phyloP scores from a whole-genome alignment of 1,140 invertebrate genomes.

The Trachelipus rathkii region DNA sequence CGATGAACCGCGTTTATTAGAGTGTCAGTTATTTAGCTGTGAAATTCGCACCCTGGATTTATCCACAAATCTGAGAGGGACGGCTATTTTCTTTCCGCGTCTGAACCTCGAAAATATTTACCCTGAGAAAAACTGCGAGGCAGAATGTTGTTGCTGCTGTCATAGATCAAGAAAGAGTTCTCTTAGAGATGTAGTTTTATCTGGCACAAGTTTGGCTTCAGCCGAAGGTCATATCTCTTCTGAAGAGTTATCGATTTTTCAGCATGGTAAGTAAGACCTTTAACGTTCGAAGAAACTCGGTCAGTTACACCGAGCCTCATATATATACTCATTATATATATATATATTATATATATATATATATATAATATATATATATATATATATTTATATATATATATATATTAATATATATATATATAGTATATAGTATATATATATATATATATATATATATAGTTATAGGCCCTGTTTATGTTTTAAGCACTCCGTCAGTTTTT shows the following conservation, averaged over 20 bases:
- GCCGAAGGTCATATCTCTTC: no score
- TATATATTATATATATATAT: constrained; percentile 26
- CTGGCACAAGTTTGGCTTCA: no score
- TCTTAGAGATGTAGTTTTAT: no score
- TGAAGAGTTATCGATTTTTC: no score
- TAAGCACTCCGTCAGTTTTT: no score
- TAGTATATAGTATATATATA: constrained; percentile 25
- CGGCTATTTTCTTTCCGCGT: not conserved
- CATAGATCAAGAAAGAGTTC: not conserved
- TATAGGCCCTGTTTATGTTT: no score
- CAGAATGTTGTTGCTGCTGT: not conserved
- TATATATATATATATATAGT: no score
- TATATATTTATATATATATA: constrained; percentile 17
- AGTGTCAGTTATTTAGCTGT: not conserved
- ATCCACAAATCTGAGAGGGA: not conserved
- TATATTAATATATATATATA: constrained; percentile 16
- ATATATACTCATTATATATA: constrained; percentile 28
- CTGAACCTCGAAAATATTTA: not conserved
- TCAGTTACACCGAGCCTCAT: not conserved
- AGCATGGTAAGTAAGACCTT: no score
- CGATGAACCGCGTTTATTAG: not conserved
- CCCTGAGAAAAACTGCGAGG: not conserved
- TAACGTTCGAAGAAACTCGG: no score
- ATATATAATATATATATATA: constrained; percentile 8
- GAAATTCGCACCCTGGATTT: not conserved